These are phyloP conservation scores for Agonum fuliginosum DNA, from an alignment of 2,888 invertebrate species.

Conservation along the genomic window DNA sequence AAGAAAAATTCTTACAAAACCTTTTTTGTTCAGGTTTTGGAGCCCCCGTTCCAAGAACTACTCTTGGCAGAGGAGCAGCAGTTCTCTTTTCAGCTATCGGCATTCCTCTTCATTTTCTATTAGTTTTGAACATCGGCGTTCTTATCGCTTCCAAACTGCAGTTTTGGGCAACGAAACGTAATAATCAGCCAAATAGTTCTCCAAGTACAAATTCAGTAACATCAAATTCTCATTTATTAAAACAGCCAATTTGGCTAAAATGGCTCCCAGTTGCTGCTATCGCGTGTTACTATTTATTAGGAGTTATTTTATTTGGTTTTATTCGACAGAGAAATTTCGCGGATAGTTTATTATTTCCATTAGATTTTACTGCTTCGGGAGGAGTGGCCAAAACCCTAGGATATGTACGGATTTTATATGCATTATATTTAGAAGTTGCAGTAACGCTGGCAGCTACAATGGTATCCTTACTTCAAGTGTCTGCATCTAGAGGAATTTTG, in stretches of 20 bases:
- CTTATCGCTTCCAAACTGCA: slow-evolving; percentile 74
- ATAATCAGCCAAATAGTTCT: slow-evolving; percentile 36
- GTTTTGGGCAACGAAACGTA: slow-evolving; percentile 68
- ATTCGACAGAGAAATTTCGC: slow-evolving; percentile 73
- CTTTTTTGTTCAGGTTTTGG: slow-evolving; percentile 77
- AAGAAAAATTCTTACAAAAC: neutral
- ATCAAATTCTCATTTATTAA: slow-evolving; percentile 27
- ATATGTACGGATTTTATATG: slow-evolving; percentile 78
- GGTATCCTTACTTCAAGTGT: slow-evolving; percentile 77
- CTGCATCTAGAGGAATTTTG: slow-evolving; percentile 76
- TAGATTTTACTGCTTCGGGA: slow-evolving; percentile 83
- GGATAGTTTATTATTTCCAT: slow-evolving; percentile 79
- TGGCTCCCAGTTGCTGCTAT: slow-evolving; percentile 72
- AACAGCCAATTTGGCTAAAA: slow-evolving; percentile 68
- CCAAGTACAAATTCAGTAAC: slow-evolving; percentile 60
- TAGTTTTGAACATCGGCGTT: slow-evolving; percentile 76
- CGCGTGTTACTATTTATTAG: slow-evolving; percentile 76
- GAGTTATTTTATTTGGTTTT: slow-evolving; percentile 78
- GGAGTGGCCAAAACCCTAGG: slow-evolving; percentile 78
- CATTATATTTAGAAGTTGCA: slow-evolving; percentile 81
- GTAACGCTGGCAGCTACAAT: slow-evolving; percentile 78
- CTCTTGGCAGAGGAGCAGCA: slow-evolving; percentile 78
- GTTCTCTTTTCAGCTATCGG: slow-evolving; percentile 80
- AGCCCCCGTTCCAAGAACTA: slow-evolving; percentile 82
- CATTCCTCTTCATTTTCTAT: slow-evolving; percentile 80